These are phyloP conservation scores for Papilio dardanus DNA, from an alignment of 1,140 invertebrate genomes.

Conservation along the genomic window DNA sequence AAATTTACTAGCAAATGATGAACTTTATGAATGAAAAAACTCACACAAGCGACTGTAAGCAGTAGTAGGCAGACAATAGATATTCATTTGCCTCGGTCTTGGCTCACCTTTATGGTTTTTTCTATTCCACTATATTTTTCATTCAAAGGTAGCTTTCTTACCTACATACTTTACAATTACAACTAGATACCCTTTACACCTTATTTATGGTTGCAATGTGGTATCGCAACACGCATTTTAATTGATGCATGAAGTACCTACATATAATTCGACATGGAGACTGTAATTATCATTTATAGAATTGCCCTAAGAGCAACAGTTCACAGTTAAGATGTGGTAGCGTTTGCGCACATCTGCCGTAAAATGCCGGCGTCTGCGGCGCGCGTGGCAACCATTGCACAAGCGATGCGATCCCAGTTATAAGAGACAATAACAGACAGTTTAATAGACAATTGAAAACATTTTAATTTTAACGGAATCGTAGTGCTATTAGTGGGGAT, in stretches of 20 bases:
- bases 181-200: neutral
- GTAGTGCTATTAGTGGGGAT: too few species aligned
- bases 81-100: neutral
- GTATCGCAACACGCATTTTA: slow-evolving; percentile 35
- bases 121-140: neutral
- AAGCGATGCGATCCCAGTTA: slow-evolving; percentile 46
- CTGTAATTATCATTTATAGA: slow-evolving; percentile 8
- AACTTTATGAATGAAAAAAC: slow-evolving; percentile 20
- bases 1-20: slow-evolving; percentile 31
- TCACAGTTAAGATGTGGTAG: slow-evolving; percentile 37
- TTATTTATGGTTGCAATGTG: neutral
- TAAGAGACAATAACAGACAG: slow-evolving; percentile 33
- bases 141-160: neutral
- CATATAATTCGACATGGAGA: neutral
- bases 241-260: slow-evolving; percentile 16
- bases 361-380: slow-evolving; percentile 45
- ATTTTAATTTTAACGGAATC: too few species aligned
- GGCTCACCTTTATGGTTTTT: neutral
- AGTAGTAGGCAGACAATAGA: slow-evolving; percentile 41
- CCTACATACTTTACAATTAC: neutral
- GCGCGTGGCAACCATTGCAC: slow-evolving; percentile 50
- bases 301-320: neutral
- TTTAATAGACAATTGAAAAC: too few species aligned
- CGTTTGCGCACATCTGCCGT: slow-evolving; percentile 63
- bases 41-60: slow-evolving; percentile 38